Percentiles rank a stretch among this genome's conserved stretches.
These are phyloP conservation scores for Thinocorus orbignyianus DNA, from an alignment of 2,113 vertebrate species.

Conservation along the genomic window DNA sequence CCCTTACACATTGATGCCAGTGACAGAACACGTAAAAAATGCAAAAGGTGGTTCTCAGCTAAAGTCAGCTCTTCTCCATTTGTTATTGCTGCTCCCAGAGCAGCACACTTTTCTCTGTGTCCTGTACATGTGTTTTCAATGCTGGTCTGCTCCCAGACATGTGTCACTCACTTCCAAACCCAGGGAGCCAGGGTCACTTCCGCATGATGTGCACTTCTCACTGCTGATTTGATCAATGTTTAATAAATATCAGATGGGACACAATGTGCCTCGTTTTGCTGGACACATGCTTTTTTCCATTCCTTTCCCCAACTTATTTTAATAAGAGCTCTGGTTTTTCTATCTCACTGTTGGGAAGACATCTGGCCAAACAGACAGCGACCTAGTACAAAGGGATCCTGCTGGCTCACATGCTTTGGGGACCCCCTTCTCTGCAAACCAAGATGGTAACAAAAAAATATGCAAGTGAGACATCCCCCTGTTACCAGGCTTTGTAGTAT, in stretches of 20 bases:
- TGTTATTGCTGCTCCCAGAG: neutral
- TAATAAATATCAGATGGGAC: slow-evolving; percentile 78
- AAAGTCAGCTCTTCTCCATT: neutral
- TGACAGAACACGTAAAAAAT: neutral
- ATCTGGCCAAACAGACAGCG: slow-evolving; percentile 87
- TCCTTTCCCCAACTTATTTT: slow-evolving; percentile 63
- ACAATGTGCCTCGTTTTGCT: slow-evolving; percentile 36
- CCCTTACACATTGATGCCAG: neutral
- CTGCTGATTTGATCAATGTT: slow-evolving; percentile 36
- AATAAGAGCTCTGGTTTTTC: slow-evolving; percentile 74
- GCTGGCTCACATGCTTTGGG: slow-evolving; percentile 76
- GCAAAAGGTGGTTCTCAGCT: neutral
- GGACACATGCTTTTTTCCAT: slow-evolving; percentile 64
- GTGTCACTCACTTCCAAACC: slow-evolving; percentile 55
- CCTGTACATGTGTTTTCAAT: neutral
- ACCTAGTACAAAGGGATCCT: slow-evolving; percentile 84
- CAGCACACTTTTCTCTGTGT: neutral
- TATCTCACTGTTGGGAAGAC: slow-evolving; percentile 76
- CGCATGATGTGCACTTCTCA: slow-evolving; percentile 32
- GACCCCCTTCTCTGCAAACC: slow-evolving; percentile 72
- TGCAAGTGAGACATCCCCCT: slow-evolving; percentile 68
- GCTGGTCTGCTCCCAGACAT: slow-evolving; percentile 19
- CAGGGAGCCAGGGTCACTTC: slow-evolving; percentile 54
- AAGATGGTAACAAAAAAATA: slow-evolving; percentile 76
- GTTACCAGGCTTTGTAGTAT: slow-evolving; percentile 78